These are phyloP conservation scores for Eutrigla gurnardus DNA, from an alignment of 2,797 vertebrate genomes.

Conservation along the genomic window DNA sequence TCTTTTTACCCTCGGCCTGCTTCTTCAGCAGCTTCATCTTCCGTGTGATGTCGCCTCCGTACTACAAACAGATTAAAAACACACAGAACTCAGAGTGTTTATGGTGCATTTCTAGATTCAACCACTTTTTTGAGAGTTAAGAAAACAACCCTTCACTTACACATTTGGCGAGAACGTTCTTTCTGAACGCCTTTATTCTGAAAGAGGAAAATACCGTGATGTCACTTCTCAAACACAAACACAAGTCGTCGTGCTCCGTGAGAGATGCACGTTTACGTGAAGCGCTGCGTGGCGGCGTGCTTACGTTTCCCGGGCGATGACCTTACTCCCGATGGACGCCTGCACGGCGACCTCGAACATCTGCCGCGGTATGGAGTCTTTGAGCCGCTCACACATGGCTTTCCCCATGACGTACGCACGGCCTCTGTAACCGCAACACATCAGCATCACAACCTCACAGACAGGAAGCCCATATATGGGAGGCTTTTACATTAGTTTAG, in stretches of 20 bases:
- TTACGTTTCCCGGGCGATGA: conserved; percentile 97
- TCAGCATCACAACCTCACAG: neutral
- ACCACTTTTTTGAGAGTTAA: neutral
- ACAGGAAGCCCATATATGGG: too few relatives aligned
- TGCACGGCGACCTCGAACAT: conserved; percentile 97
- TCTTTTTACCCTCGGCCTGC: conserved; percentile 95
- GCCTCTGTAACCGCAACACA: conserved; percentile 79
- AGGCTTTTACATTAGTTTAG: too few relatives aligned
- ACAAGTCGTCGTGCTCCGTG: neutral
- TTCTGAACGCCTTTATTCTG: conserved; percentile 95
- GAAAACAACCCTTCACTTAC: conserved; percentile 84
- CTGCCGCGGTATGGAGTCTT: conserved; percentile 93
- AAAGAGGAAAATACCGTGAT: conserved; percentile 63
- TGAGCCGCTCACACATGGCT: conserved; percentile 91
- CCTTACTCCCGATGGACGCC: conserved; percentile 91
- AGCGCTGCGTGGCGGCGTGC: conserved; percentile 51
- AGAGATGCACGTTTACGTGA: too few relatives aligned
- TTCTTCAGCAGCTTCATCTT: conserved; percentile 96
- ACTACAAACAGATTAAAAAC: conserved; percentile 53
- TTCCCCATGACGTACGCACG: conserved; percentile 89
- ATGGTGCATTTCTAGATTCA: neutral
- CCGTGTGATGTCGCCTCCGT: conserved; percentile 89
- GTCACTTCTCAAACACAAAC: conserved; percentile 1
- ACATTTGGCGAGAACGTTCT: conserved; percentile 98
- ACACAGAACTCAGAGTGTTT: neutral